Evolutionary conservation across 2,888 invertebrate species (phyloP).

Genomic region (Tetragonula carbonaria): DNA sequence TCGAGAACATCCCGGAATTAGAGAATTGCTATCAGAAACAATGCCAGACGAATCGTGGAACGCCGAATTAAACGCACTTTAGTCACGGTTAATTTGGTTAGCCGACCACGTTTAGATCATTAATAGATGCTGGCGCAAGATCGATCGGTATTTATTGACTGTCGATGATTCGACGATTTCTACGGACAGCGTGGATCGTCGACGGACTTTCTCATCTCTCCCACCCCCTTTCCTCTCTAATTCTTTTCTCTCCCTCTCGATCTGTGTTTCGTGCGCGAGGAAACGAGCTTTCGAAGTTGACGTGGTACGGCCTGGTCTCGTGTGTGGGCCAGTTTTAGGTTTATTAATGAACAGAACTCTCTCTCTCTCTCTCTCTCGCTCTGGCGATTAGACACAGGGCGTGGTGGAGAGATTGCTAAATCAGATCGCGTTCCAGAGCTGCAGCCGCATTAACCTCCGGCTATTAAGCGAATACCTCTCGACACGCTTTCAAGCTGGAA

Average conservation of each 20-base stretch:
- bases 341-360: constrained; percentile 81
- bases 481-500: constrained; percentile 15
- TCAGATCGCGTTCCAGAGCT: constrained; percentile 70
- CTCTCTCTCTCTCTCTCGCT: constrained; percentile 15
- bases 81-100: constrained; percentile 84
- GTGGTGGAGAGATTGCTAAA: constrained; percentile 83
- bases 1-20: background rate
- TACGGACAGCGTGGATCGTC: constrained; percentile 52
- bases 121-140: constrained; percentile 75
- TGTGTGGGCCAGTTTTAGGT: constrained; percentile 80
- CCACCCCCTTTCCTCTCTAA: constrained; percentile 11
- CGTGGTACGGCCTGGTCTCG: constrained; percentile 62
- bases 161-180: constrained; percentile 81
- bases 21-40: constrained; percentile 38
- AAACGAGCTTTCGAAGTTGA: constrained; percentile 35
- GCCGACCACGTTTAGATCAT: constrained; percentile 77
- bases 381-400: constrained; percentile 82
- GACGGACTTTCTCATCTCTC: constrained; percentile 49
- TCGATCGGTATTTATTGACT: constrained; percentile 83
- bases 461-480: constrained; percentile 44
- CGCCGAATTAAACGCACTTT: constrained; percentile 79
- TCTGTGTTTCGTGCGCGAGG: constrained; percentile 5
- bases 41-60: constrained; percentile 49
- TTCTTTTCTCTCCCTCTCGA: constrained; percentile 16
- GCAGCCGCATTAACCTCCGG: constrained; percentile 49